Conservation (phyloP, 2,888 invertebrate species). For the Diplazon laetatorius region DNA sequence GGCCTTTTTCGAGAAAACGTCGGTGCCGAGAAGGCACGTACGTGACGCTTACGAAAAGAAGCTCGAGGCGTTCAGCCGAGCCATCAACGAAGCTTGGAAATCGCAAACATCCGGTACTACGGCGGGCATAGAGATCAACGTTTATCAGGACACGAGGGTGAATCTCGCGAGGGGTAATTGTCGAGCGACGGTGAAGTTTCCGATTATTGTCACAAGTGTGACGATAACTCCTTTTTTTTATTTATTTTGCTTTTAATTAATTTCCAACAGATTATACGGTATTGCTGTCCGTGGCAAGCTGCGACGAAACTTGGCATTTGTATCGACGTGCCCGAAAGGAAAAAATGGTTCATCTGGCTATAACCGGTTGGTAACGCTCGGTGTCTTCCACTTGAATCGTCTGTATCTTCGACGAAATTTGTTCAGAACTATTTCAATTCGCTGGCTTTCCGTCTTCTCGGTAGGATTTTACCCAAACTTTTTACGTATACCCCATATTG, state of each 20-base stretch:
- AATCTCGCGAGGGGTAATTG: slow-evolving; percentile 88
- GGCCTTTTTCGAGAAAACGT: slow-evolving; percentile 85
- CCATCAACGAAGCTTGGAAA: slow-evolving; percentile 86
- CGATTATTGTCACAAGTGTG: no score
- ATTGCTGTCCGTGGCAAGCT: slow-evolving; percentile 89
- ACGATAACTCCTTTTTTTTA: neutral
- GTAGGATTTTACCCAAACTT: no score
- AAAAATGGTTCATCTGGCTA: slow-evolving; percentile 88
- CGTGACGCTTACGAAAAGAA: slow-evolving; percentile 84
- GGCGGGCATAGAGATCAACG: slow-evolving; percentile 88
- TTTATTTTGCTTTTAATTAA: slow-evolving; percentile 15
- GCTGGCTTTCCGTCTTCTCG: no score
- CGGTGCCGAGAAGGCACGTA: slow-evolving; percentile 39
- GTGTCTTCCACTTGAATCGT: no score
- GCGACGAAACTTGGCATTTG: slow-evolving; percentile 89
- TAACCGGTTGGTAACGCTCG: slow-evolving; percentile 84
- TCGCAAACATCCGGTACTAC: slow-evolving; percentile 85
- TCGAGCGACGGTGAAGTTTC: slow-evolving; percentile 11
- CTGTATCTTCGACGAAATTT: no score
- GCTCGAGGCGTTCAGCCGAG: slow-evolving; percentile 85
- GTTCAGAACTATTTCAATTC: no score
- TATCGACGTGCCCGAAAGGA: slow-evolving; percentile 86
- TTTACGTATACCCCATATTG: no score
- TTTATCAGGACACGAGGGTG: slow-evolving; percentile 87
- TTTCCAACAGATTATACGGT: slow-evolving; percentile 86